Evolutionary conservation across 1,140 invertebrate genomes (phyloP), one percentile per base, ranked within the genome.

Genomic region (Harlomillsia oculata): DNA sequence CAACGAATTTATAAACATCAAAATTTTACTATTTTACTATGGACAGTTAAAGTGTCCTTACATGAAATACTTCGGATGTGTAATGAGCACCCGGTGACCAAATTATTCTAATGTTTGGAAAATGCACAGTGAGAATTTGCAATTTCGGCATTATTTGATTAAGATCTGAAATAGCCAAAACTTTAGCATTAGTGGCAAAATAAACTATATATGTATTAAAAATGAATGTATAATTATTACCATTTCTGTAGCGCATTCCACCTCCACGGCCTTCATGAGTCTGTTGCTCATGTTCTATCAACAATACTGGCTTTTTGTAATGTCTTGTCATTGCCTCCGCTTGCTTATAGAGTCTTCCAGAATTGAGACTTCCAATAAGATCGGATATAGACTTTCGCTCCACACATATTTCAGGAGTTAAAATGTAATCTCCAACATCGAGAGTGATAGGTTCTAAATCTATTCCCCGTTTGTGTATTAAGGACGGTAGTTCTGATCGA

Each of bases 311-410:
- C 67, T 86, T 85, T 20, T 80, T 77, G 70, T 95, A 96, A 72
- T 87, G 80, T 13, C 91, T 76, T 52, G 80, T 83, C 91, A 96
- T 95, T 49, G 88, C 80, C 41, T 86, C 80, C 41, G 87, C 87
- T 73, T 99, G 97, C 69, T 89, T 91, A 70, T 96, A 62, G 29
- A 99, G 76, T 49, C 97, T 81, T 0, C 97, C 97, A 55, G 83
- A 90, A 71, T 92, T 88, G 14, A 99, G 74, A 0, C 94, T 98
- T 14, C 92, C 91, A 70, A 98, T 94, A 53, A 99, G 75, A 82
- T 99, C 97, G 26, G 89, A 92, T 23, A 99, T 81, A 55, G 92
- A 96, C 76, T 99, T 99, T 5, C 97, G 76, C 73, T 99, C 97
- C 3, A 99, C 82, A 68, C 89, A 95, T 65, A 97, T 89, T 23